Conservation (phyloP, 2,888 invertebrate species). For the Drosophila pseudotalamancana region DNA sequence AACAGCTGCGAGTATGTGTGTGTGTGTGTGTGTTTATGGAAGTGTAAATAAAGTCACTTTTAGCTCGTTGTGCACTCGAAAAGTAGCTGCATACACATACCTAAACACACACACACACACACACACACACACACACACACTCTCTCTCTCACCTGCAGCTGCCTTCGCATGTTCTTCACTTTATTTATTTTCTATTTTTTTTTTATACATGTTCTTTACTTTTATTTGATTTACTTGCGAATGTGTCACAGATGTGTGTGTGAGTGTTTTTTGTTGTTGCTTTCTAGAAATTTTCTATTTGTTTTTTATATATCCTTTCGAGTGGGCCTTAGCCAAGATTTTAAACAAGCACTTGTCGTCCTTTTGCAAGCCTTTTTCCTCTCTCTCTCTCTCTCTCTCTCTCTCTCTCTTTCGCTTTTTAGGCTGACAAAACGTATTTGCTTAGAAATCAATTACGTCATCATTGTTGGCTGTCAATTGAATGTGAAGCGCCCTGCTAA, state of each 20-base stretch:
- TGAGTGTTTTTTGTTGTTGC: constrained; percentile 7
- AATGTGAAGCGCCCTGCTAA: constrained; percentile 7
- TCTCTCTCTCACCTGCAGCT: constrained; percentile 33
- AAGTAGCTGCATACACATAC: constrained; percentile 45
- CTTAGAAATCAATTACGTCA: constrained; percentile 80
- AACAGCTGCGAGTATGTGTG: not conserved
- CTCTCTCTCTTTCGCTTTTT: constrained; percentile 11
- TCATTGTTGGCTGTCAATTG: constrained; percentile 77
- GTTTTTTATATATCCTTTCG: not conserved
- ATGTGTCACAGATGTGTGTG: constrained; percentile 9
- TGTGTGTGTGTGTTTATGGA: constrained; percentile 10
- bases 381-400: constrained; percentile 4
- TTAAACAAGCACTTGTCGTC: constrained; percentile 54
- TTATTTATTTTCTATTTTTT: constrained; percentile 12
- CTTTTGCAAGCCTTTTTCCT: not conserved
- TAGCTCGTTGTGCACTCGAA: constrained; percentile 54
- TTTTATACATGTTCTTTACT: constrained; percentile 27
- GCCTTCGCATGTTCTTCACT: constrained; percentile 28
- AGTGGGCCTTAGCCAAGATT: constrained; percentile 55
- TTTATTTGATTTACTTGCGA: constrained; percentile 56
- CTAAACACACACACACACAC: constrained; percentile 20
- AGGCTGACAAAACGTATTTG: constrained; percentile 66
- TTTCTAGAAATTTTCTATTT: not conserved
- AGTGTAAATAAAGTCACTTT: constrained; percentile 64
- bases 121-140: constrained; percentile 22